Evolutionary conservation across 2,797 vertebrate genomes (phyloP), one percentile per base, ranked within the genome.

Genomic region (Pantherophis vulpinus): DNA sequence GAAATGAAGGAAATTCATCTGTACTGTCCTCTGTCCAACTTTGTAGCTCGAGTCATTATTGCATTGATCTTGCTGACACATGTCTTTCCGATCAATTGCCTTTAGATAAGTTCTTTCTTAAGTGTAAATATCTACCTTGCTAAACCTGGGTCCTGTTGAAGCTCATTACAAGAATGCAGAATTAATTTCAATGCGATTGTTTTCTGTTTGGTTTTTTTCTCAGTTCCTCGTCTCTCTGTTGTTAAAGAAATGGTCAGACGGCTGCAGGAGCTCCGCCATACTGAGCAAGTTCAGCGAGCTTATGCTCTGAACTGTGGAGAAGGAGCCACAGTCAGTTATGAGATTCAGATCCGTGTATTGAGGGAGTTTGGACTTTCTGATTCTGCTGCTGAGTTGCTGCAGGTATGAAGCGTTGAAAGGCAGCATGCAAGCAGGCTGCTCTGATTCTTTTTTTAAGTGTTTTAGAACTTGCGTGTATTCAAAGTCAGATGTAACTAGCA

Each of bases 241-340:
- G 98, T 99, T 86, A 99, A 98, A 93, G 98, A 99, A 92, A 99
- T 99, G 99, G 98, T 99, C 95, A 97, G 96, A 13, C 98, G 99
- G 88, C 98, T 99, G 94, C 99, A 99, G 97, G 99, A 99, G 89
- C 98, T 99, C 42, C 98, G 99, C 29, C 99, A 99, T 95, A 99
- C 98, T 0, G 99, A 99, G 96, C 99, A 99, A 97, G 99, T 99
- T 93, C 99, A 99, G 95, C 97, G 99, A 91, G 99, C 99, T 0
- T 99, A 99, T 0, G 99, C 99, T 0, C 98, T 99, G 0, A 99
- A 99, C 95, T 99, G 99, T 0, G 99, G 99, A 2, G 99, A 99
- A 94, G 99, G 99, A 0, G 99, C 99, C 97, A 99, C 99, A 0
- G 99, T 99, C 97, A 99, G 99, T 95, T 99, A 99, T 0, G 99